Percentiles rank a stretch among this genome's conserved stretches.
These are phyloP conservation scores for Eledone cirrhosa DNA, from an alignment of 2,888 invertebrate species.

Conservation along the genomic window DNA sequence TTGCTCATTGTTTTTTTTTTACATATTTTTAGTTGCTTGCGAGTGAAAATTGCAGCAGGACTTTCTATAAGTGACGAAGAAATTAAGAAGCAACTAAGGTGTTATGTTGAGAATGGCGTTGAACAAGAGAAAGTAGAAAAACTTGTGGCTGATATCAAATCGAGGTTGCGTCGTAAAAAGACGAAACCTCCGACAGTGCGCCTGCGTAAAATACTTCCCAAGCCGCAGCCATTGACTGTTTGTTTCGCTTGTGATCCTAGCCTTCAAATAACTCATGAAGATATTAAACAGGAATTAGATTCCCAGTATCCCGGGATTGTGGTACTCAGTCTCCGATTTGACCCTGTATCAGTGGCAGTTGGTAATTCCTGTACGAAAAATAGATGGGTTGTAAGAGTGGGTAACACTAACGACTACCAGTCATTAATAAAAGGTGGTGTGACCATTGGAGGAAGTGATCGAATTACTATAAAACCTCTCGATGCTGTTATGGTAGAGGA, in stretches of 20 bases:
- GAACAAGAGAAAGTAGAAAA: constrained; percentile 11
- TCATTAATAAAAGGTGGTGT: background rate
- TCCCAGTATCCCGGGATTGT: constrained; percentile 1
- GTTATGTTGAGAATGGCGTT: background rate
- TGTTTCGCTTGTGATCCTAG: background rate
- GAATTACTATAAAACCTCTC: background rate
- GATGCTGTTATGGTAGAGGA: constrained; percentile 19
- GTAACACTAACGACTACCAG: background rate
- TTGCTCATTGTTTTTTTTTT: no score
- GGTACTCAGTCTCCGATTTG: constrained; percentile 17
- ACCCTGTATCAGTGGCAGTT: background rate
- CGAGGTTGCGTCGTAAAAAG: background rate
- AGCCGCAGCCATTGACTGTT: background rate
- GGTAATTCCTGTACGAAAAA: constrained; percentile 1
- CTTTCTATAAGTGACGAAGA: background rate
- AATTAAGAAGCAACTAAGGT: background rate
- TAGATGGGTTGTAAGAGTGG: constrained; percentile 6
- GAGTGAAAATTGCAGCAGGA: background rate
- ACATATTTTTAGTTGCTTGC: background rate
- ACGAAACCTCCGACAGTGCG: constrained; percentile 15
- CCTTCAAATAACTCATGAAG: background rate
- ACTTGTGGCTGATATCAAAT: background rate
- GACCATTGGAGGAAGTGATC: background rate
- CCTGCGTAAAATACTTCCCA: constrained; percentile 21
- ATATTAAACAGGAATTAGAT: constrained; percentile 8